Evolutionary conservation across 2,797 vertebrate genomes (phyloP), one percentile per base, ranked within the genome.

Genomic region (Epinephelus coioides): DNA sequence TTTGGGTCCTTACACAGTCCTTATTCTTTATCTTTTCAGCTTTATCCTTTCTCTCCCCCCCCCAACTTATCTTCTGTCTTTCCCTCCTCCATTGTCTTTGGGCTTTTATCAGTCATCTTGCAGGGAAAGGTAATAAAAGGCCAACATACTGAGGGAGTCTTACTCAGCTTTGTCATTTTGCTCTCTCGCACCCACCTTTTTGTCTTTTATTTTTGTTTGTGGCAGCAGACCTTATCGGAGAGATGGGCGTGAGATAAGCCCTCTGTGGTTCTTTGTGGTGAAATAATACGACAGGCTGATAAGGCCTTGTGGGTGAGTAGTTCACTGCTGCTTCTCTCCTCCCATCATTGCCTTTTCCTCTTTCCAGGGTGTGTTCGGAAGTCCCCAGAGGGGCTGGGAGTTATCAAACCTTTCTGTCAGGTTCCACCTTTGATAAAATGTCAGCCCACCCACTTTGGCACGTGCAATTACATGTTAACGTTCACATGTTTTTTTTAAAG

Each of bases 71-170:
- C 87, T 79, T 67, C 76, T 25, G 78, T 85, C 88, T 87, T 80
- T 84, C 75, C 66, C 75, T 85, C 87, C 83, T 78, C 84, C 76
- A 86, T 94, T 94, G 92, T 94, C 91, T 93, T 94, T 89, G 87
- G 88, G 40, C 46, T 64, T 85, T 94, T 95, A 95, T 95, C 95
- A 93, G 94, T 93, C 93, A 94, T 95, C 93, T 90, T 80, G 80
- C 86, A 82, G 82, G 59, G 83, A 86, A 87, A 91, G 90, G 92
- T 94, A 95, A 95, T 95, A 95, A 95, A 94, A 89, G 84, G 78
- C 88, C 83, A 79, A 76, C 73, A 77, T 84, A 70, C 55, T 44
- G 73, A 82, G 76, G 84, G 87, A 86, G 84, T 72, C 80, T 57
- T 64, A 78, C 80, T 80, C 82, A 11, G 74, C 86, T 88, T 88